phyloP scores from a whole-genome alignment of 2,797 vertebrate species.

The Eospalax fontanierii region DNA sequence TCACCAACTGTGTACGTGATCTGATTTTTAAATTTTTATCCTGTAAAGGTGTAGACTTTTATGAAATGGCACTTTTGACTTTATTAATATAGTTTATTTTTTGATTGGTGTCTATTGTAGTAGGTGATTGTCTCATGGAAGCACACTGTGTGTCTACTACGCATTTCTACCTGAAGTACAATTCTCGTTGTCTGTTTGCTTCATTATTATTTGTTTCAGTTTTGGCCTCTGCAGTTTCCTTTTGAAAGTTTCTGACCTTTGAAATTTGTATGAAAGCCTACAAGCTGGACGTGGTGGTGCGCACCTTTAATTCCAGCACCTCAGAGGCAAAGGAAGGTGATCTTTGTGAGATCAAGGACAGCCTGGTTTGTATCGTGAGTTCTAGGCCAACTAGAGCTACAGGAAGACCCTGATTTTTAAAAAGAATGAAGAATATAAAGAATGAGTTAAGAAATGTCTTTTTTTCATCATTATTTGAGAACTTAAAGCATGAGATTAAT shows the following conservation, averaged over 20 bases:
- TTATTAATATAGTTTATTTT: neutral
- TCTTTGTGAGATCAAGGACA: no score
- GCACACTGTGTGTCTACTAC: neutral
- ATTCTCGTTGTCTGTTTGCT: rapidly evolving
- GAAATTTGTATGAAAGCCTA: neutral
- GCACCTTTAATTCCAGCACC: no score
- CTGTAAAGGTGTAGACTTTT: neutral
- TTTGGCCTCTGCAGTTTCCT: neutral
- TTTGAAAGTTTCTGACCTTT: neutral
- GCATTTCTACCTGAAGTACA: neutral
- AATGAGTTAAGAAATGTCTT: neutral
- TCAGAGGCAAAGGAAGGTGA: no score
- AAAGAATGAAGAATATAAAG: no score
- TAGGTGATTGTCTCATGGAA: neutral
- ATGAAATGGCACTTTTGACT: neutral
- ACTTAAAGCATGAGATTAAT: no score
- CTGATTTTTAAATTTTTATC: no score
- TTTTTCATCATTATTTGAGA: no score
- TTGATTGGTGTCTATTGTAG: neutral
- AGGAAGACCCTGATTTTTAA: no score
- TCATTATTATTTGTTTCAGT: neutral
- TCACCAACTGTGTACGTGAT: no score
- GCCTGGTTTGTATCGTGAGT: no score
- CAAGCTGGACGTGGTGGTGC: no score
- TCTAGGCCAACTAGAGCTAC: no score